Percentiles rank a stretch among this genome's conserved stretches.
phyloP scores from a whole-genome alignment of 92 coral and sea anemone genomes.

The Umimayanthus chanpuru region DNA sequence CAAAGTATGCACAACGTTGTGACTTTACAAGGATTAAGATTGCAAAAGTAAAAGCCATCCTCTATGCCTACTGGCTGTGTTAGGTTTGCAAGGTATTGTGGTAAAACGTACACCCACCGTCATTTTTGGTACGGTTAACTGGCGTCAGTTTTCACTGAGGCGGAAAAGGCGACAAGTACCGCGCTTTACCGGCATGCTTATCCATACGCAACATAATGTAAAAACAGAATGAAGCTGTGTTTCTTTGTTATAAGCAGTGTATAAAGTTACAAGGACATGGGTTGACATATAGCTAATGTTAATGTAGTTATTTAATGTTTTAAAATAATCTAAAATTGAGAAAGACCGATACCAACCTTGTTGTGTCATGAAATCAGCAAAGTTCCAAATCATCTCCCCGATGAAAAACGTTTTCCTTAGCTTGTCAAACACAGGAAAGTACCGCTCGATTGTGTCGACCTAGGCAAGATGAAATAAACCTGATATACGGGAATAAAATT shows the following conservation, averaged over 20 bases:
- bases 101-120: no score
- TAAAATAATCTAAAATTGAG: not conserved
- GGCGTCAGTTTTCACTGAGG: no score
- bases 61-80: no score
- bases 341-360: constrained; percentile 72
- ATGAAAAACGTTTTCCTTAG: constrained; percentile 87
- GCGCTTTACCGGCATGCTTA: no score
- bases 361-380: constrained; percentile 96
- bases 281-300: not conserved
- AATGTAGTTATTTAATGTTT: not conserved
- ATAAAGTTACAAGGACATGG: not conserved
- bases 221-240: not conserved
- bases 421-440: constrained; percentile 98
- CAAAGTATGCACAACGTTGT: no score
- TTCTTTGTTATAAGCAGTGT: not conserved
- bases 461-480: constrained; percentile 19
- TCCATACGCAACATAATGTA: no score
- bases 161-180: no score
- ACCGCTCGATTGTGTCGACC: constrained; percentile 93
- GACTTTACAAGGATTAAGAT: no score
- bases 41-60: no score
- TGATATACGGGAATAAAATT: not conserved
- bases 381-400: constrained; percentile 99
- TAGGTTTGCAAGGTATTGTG: no score
- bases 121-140: no score